Conservation (phyloP, 1,140 invertebrate genomes). For the Ceratosolen fusciceps region DNA sequence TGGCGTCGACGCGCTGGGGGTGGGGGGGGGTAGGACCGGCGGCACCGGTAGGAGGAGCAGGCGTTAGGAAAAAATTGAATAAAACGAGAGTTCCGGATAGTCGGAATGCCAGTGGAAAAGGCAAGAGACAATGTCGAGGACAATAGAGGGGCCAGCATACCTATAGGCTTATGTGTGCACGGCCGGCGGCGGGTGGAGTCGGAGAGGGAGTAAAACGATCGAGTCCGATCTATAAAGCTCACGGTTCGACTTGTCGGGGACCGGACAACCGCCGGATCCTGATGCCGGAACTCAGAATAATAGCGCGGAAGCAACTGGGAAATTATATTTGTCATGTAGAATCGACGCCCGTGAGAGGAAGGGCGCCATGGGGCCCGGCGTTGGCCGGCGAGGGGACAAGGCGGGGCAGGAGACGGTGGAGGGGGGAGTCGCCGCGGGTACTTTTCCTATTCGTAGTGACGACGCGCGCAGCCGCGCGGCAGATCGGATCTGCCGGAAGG, state of each 20-base stretch:
- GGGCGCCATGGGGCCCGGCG: not conserved
- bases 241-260: no score
- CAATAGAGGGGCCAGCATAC: not conserved
- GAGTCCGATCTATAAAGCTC: not conserved
- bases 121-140: not conserved
- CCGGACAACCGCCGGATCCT: conserved; percentile 14
- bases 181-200: not conserved
- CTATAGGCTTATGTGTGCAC: no score
- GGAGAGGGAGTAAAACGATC: not conserved
- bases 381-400: no score
- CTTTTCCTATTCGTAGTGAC: no score
- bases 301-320: conserved; percentile 65
- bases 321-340: conserved; percentile 68
- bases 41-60: not conserved
- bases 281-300: conserved; percentile 66
- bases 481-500: conserved; percentile 65
- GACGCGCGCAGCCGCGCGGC: conserved; percentile 51
- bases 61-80: not conserved
- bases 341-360: conserved; percentile 42
- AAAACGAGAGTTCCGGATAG: not conserved
- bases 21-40: no score
- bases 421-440: no score
- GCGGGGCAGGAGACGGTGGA: not conserved
- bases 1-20: no score
- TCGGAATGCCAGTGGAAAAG: not conserved